Conservation (phyloP, 1,140 invertebrate genomes). For the Trichoplusia ni region DNA sequence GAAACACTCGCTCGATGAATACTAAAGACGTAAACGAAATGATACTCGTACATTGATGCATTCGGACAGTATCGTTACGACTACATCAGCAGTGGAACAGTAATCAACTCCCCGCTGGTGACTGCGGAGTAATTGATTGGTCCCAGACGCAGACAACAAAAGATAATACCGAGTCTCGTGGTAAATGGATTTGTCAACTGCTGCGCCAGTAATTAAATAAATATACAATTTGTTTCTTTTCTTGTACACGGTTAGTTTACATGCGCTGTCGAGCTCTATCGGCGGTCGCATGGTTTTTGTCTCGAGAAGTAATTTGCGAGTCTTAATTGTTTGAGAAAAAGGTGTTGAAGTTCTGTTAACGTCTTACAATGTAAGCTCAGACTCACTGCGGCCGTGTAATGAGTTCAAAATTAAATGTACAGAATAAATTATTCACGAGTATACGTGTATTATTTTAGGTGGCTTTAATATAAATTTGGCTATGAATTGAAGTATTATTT, state of each 20-base stretch:
- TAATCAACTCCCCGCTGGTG: slow-evolving; percentile 69
- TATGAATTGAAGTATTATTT: no score
- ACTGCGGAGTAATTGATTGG: slow-evolving; percentile 71
- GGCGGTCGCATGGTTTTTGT: slow-evolving; percentile 33
- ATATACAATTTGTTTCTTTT: slow-evolving; percentile 58
- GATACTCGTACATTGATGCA: slow-evolving; percentile 22
- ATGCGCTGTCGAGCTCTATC: slow-evolving; percentile 38
- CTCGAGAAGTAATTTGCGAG: background rate
- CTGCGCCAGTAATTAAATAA: slow-evolving; percentile 74
- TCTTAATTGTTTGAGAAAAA: background rate
- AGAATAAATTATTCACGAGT: no score
- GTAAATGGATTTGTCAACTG: slow-evolving; percentile 78
- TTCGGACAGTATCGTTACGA: slow-evolving; percentile 33
- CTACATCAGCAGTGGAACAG: slow-evolving; percentile 39
- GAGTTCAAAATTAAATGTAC: no score
- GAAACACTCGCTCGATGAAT: slow-evolving; percentile 24
- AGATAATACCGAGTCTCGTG: slow-evolving; percentile 64
- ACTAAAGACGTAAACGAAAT: slow-evolving; percentile 24
- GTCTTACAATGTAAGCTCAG: no score
- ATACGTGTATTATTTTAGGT: no score
- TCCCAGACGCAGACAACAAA: slow-evolving; percentile 73
- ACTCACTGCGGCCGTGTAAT: no score
- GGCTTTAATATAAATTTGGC: no score
- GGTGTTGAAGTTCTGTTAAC: no score
- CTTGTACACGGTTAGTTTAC: slow-evolving; percentile 15